These are phyloP conservation scores for Melanotus villosus DNA, from an alignment of 2,888 invertebrate genomes.

Conservation along the genomic window DNA sequence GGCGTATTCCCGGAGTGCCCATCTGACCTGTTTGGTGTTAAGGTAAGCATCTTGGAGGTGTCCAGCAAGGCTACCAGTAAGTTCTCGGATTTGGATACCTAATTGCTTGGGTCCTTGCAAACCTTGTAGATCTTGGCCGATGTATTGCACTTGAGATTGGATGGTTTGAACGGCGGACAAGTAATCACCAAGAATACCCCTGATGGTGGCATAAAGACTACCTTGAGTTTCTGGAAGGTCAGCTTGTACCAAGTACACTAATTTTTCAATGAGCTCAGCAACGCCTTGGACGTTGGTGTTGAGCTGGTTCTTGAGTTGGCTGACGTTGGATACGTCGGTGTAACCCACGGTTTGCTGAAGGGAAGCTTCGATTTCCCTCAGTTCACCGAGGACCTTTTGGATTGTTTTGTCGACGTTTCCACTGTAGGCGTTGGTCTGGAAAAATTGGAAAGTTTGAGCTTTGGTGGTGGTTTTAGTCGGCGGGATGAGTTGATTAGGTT, in stretches of 20 bases:
- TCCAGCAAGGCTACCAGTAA: neutral
- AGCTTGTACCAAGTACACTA: neutral
- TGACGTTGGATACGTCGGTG: slow-evolving; percentile 7
- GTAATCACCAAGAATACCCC: slow-evolving; percentile 8
- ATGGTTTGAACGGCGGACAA: slow-evolving; percentile 3
- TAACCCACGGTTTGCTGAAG: neutral
- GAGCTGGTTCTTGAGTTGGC: slow-evolving; percentile 6
- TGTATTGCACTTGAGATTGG: slow-evolving; percentile 4
- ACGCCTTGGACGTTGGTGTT: neutral
- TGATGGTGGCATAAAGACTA: slow-evolving; percentile 10
- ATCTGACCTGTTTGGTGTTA: neutral
- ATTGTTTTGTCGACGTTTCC: neutral
- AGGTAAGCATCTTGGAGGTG: neutral
- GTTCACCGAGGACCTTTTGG: slow-evolving; percentile 10
- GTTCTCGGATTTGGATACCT: slow-evolving; percentile 8
- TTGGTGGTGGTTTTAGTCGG: too few species aligned
- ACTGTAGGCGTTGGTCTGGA: neutral
- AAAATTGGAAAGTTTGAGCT: neutral
- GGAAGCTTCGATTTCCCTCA: slow-evolving; percentile 1
- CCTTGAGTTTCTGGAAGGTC: slow-evolving; percentile 18
- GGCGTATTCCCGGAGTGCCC: slow-evolving; percentile 5
- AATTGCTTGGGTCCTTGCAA: slow-evolving; percentile 1
- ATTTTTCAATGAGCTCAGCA: slow-evolving; percentile 11
- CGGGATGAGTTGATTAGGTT: too few species aligned
- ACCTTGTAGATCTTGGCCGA: neutral